Base-by-base conservation (phyloP, 2,113 vertebrate genomes). In the Corvus moneduloides region DNA sequence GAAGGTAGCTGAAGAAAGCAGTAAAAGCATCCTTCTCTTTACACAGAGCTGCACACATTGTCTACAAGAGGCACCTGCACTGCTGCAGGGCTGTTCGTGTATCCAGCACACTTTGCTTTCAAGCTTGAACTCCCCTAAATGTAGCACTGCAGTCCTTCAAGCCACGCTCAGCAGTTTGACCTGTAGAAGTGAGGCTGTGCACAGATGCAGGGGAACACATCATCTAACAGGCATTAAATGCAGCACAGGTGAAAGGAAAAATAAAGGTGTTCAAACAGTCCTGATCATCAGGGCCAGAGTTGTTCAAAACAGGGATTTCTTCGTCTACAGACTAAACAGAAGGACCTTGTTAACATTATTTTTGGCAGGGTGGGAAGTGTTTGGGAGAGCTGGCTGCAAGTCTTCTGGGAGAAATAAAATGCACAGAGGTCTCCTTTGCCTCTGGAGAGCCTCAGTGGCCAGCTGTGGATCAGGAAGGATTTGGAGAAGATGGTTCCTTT, bases 271-370 rank as follows among this genome's bases (percentile, higher is more conserved):
- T 67, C 19, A 64, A 84, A 77, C 71, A 67, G 1, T 14, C 27
- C 41, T 86, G 30, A 52, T 21, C 39, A 32, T 56, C 22, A 68
- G 56, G 48, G 44, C 32, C 28, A n/a, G 48, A 66, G 23, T 27
- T 89, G 61, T 68, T 87, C 61, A 79, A 94, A 91, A 89, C 11
- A 58, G 61, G 41, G 35, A 78, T 79, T 84, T 94, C 87, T 90
- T 95, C 56, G 54, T 74, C 89, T 82, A 33, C 37, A 85, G 87
- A 87, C 62, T 87, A 66, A 94, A 96, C 39, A 93, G 89, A 79
- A 89, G 14, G 37, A 62, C 41, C 49, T 62, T 72, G 54, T 91
- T 96, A 92, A 62, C 58, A 46, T 89, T 90, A 74, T 74, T 92
- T 94, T 94, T 95, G 84, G 58, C 93, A 69, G 46, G 14, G 43